Base-by-base conservation (phyloP, 2,797 vertebrate species). In the Tapera naevia region DNA sequence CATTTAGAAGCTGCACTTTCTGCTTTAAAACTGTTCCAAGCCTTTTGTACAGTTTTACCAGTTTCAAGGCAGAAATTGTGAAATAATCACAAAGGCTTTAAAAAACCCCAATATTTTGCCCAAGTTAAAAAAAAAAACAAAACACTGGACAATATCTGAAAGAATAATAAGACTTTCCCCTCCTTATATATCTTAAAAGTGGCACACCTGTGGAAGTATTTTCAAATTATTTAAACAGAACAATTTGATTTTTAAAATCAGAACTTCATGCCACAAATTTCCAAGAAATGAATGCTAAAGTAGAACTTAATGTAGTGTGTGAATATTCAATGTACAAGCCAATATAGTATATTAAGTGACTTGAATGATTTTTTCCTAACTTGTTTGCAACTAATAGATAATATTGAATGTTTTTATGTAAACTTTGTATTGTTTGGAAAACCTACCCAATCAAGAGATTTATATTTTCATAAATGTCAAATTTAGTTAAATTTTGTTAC, bases 391-490 rank as follows among this genome's bases (percentile, higher is more conserved):
- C 98, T 98, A 97, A 98, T 99, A 99, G 99, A 98, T 99, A 98
- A 98, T 98, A 98, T 95, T 99, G 99, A 99, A 99, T 99, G 99
- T 99, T 99, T 99, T 99, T 99, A 99, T 99, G 98, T 99, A 99
- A 99, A 99, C 98, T 99, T 99, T 99, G 98, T 99, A 99, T 99
- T 95, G 99, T 99, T 98, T 98, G 98, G 98, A 98, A 98, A 98
- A 98, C 99, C 97, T 98, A 98, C 98, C 98, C 98, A 98, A 98
- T 98, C 99, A 99, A n/a, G 99, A 99, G 99, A 99, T 99, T 99
- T 99, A 99, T 99, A 99, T 99, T 99, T 99, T 99, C 99, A 99
- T 99, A 99, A 99, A 99, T 99, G 99, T 99, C 99, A 98, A 99
- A 99, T 98, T 99, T 99, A 98, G 98, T 98, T 98, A 99, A 98